These are phyloP conservation scores for Drosophila monieri DNA, from an alignment of 2,888 invertebrate species.

Conservation along the genomic window DNA sequence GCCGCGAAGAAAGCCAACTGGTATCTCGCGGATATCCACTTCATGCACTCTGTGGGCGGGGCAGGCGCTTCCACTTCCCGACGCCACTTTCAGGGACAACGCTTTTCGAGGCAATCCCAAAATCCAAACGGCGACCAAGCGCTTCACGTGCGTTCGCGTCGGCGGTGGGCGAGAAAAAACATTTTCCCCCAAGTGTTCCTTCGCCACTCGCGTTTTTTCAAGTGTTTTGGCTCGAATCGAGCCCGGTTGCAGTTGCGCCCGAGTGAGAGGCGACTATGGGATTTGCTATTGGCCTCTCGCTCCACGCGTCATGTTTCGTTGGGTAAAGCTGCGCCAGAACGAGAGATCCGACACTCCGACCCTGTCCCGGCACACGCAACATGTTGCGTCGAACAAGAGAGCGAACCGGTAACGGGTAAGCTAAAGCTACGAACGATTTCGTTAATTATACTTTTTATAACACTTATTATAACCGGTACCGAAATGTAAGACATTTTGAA, in stretches of 20 bases:
- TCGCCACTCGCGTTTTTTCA: no score
- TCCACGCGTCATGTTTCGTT: not conserved
- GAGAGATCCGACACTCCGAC: not conserved
- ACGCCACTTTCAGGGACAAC: conserved; percentile 1
- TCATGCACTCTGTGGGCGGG: conserved; percentile 3
- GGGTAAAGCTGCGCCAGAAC: not conserved
- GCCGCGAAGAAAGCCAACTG: conserved; percentile 11
- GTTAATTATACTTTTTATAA: no score
- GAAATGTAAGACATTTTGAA: no score
- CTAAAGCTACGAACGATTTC: no score
- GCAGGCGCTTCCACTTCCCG: not conserved
- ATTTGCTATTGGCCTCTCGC: not conserved
- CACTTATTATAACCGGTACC: no score
- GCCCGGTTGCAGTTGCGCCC: not conserved
- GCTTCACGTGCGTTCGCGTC: conserved; percentile 1
- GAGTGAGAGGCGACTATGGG: not conserved
- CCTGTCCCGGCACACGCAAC: not conserved
- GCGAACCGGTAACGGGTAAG: not conserved
- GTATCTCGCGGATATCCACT: conserved; percentile 7
- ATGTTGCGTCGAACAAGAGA: no score
- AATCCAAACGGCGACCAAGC: not conserved
- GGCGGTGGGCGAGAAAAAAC: not conserved
- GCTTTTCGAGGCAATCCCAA: not conserved
- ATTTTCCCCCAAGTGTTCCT: no score
- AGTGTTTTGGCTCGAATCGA: no score